Evolutionary conservation across 2,888 invertebrate species (phyloP), one percentile per base, ranked within the genome.

Genomic region (Chrysolina americana): DNA sequence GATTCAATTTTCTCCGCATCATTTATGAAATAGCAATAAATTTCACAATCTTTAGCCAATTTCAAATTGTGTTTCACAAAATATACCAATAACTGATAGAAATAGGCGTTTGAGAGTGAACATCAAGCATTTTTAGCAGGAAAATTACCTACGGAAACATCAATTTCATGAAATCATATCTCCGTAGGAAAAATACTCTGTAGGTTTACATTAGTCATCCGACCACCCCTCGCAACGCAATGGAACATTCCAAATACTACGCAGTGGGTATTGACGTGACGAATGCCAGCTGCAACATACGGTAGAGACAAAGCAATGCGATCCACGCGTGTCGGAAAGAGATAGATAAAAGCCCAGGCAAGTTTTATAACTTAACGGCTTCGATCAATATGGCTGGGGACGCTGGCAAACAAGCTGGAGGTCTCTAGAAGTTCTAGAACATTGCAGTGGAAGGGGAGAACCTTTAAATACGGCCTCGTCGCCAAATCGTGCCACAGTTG

Each of bases 401-500:
- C 21, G 53, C 41, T 53, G 21, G 17, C 23, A 0, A 17, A n/a
- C 36, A 21, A 53, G 11, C 53, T 21, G 59, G 23, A 28, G 41
- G 56, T 13, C 15, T 19, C 19, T 21, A 5, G 41, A 48, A 23
- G 41, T 71, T 71, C 71, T 71, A 71, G 71, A 71, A 71, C 15
- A 17, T 41, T 47, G 13, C 48, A 9, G 41, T 59, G 59, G 71
- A 23, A 65, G 66, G 66, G 41, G 59, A 59, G n/a, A 66, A 28
- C 17, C 53, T 71, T 65, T 71, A 71, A 71, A 71, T 71, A 71
- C 71, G 4, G 36, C n/a, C 11, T 23, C 15, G 65, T 11, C 17
- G 44, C 48, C 36, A 48, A 15, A 19, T 71, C 23, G 59, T 62
- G 59, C 71, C n/a, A 62, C 71, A 71, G 71, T 71, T 48, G 17